Evolutionary conservation across 1,140 invertebrate species (phyloP).

Genomic region (Protaetia brevitarsis): DNA sequence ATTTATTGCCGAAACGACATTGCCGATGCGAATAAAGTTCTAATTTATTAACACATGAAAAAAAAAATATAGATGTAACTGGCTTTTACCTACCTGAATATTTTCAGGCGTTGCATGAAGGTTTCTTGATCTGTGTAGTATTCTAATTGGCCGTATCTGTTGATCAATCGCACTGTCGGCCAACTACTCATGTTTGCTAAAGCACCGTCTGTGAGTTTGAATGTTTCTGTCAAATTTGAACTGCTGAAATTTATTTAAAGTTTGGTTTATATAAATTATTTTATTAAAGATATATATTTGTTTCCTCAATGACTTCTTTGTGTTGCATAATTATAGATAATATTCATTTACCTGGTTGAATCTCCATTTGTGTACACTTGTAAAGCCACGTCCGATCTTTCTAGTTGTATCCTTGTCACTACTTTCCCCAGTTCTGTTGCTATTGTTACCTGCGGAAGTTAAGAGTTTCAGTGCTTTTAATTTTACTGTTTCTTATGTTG

Average conservation of each 20-base stretch:
- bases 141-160: conserved; percentile 55
- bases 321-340: not conserved
- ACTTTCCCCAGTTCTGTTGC: conserved; percentile 79
- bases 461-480: no score
- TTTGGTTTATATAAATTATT: not conserved
- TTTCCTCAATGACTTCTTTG: not conserved
- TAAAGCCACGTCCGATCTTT: conserved; percentile 80
- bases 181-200: conserved; percentile 73
- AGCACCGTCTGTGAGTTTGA: conserved; percentile 67
- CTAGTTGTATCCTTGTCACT: conserved; percentile 74
- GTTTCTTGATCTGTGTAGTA: conserved; percentile 60
- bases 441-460: conserved; percentile 79
- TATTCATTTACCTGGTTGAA: conserved; percentile 58
- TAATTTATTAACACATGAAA: no score
- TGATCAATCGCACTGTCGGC: conserved; percentile 61
- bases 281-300: not conserved
- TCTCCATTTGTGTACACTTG: conserved; percentile 79
- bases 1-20: no score
- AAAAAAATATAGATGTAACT: no score
- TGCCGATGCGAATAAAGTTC: no score
- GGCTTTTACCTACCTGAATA: conserved; percentile 60
- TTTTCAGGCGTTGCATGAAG: conserved; percentile 64
- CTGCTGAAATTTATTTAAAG: no score
- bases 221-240: conserved; percentile 70
- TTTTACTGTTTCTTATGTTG: no score